Percentiles rank a stretch among this genome's conserved stretches.
Conservation (phyloP, 2,888 invertebrate genomes). For the Platypus cylindrus region DNA sequence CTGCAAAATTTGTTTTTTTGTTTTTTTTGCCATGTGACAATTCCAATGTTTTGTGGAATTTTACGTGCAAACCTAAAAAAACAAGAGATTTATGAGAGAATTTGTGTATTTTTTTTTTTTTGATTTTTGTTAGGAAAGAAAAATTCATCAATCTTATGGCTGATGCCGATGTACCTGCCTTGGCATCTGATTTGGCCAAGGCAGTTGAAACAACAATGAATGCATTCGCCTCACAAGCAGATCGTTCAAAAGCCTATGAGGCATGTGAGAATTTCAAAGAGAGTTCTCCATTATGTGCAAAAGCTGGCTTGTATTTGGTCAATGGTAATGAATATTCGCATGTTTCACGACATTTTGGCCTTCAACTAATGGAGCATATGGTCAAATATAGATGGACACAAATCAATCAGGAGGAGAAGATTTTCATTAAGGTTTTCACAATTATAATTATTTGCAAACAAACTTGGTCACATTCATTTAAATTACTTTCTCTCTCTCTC, state of each 20-base stretch:
- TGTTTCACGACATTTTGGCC: conserved; percentile 78
- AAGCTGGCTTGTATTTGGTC: conserved; percentile 71
- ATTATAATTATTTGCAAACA: too few relatives aligned
- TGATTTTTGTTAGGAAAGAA: too few relatives aligned
- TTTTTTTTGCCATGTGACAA: conserved; percentile 9
- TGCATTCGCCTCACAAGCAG: conserved; percentile 60
- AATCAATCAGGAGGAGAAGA: conserved; percentile 74
- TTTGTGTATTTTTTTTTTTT: too few relatives aligned
- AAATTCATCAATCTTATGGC: too few relatives aligned
- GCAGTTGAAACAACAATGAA: conserved; percentile 76
- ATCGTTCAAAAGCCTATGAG: conserved; percentile 70
- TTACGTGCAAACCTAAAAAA: conserved; percentile 7
- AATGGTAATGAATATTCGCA: conserved; percentile 61
- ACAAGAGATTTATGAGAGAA: conserved; percentile 2
- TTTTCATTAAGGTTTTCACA: conserved; percentile 66
- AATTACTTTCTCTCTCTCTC: too few relatives aligned
- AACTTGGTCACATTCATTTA: too few relatives aligned
- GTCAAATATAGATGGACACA: conserved; percentile 89
- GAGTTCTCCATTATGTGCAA: conserved; percentile 76
- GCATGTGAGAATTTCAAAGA: conserved; percentile 78
- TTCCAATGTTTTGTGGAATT: conserved; percentile 10
- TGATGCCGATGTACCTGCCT: conserved; percentile 49
- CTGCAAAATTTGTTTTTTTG: background rate
- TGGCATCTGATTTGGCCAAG: conserved; percentile 65
- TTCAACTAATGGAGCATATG: conserved; percentile 86